Evolutionary conservation across 2,113 vertebrate species (phyloP).

Genomic region (Hystrix cristata): DNA sequence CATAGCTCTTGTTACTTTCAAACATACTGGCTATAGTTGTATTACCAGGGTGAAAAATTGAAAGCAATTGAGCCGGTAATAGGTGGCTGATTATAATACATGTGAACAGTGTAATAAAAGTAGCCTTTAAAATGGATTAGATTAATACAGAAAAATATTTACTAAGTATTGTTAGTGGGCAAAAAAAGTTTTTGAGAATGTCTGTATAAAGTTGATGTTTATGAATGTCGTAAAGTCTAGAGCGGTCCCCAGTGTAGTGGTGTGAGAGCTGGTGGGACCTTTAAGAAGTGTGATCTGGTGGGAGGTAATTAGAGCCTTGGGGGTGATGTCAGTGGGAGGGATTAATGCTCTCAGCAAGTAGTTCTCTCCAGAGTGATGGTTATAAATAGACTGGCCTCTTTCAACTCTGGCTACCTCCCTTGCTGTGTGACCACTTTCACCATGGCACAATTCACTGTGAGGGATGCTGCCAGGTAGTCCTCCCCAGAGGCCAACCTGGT

Average conservation of each 20-base stretch:
- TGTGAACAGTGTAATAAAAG: neutral
- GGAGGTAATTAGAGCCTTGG: neutral
- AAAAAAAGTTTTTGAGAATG: constrained; percentile 3
- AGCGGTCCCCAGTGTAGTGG: neutral
- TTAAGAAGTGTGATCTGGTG: neutral
- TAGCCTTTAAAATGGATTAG: neutral
- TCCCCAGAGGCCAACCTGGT: neutral
- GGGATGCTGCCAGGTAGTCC: neutral
- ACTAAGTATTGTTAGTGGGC: neutral
- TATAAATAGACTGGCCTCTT: neutral
- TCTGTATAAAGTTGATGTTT: neutral
- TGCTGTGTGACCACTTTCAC: neutral
- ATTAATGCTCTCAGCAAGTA: neutral
- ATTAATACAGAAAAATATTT: constrained; percentile 10
- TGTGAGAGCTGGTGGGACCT: neutral
- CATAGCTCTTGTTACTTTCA: neutral
- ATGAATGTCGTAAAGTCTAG: neutral
- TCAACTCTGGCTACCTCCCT: neutral
- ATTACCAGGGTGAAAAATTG: neutral
- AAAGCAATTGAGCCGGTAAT: neutral
- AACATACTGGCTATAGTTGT: neutral
- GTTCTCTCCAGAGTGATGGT: no score
- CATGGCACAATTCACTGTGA: neutral
- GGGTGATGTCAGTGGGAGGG: no score
- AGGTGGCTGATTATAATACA: neutral